phyloP scores from a whole-genome alignment of 1,140 invertebrate species.

The Globodera ellingtonae region DNA sequence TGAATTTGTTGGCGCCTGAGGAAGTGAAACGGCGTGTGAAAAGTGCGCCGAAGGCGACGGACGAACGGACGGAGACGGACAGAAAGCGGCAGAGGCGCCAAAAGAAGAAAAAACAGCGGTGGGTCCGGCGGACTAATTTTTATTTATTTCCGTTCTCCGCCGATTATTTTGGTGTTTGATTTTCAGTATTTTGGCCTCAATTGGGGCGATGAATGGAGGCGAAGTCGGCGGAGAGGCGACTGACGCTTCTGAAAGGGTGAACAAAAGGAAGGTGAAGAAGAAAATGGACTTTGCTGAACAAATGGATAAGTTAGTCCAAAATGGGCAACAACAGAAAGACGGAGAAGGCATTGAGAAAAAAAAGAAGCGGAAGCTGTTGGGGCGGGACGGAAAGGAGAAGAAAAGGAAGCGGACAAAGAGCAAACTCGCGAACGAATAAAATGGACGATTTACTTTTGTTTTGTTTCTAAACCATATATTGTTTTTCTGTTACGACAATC shows the following conservation, averaged over 20 bases:
- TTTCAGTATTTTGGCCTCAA: constrained; percentile 8
- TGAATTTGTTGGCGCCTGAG: constrained; percentile 83
- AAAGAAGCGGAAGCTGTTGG: not conserved
- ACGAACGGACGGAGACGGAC: constrained; percentile 81
- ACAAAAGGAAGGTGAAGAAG: not conserved
- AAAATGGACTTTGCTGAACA: constrained; percentile 7
- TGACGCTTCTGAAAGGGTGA: not conserved
- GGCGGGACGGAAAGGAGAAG: not conserved
- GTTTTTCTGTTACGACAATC: too few species aligned
- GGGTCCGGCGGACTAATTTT: not conserved
- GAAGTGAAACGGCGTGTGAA: constrained; percentile 79
- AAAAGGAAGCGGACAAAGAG: not conserved
- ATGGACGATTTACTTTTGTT: not conserved
- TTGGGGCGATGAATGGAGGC: constrained; percentile 1
- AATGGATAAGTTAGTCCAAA: not conserved
- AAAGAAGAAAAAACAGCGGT: constrained; percentile 79
- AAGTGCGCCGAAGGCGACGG: constrained; percentile 77
- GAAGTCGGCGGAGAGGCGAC: not conserved
- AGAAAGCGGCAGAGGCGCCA: constrained; percentile 82
- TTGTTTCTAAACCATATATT: too few species aligned
- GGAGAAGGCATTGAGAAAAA: not conserved
- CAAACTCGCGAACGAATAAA: not conserved
- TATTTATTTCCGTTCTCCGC: not conserved
- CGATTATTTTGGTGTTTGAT: too few species aligned
- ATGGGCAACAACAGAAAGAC: not conserved